phyloP scores from a whole-genome alignment of 2,888 invertebrate genomes.

The Clusia tigrina region DNA sequence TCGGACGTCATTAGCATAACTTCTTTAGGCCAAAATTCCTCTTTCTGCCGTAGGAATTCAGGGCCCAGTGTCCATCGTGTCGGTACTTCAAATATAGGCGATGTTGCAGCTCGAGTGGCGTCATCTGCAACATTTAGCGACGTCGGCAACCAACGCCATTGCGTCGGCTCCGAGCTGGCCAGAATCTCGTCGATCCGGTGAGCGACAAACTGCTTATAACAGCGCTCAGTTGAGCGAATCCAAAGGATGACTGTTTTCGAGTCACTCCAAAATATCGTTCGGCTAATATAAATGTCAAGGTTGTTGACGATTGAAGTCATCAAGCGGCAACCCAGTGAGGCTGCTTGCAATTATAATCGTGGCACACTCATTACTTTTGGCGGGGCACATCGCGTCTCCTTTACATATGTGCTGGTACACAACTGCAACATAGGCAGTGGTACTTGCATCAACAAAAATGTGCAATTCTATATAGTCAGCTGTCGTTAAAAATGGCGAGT shows the following conservation, averaged over 20 bases:
- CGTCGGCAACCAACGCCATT: slow-evolving; percentile 22
- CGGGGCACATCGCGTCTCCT: neutral
- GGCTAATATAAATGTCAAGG: too few species aligned
- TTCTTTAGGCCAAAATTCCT: slow-evolving; percentile 2
- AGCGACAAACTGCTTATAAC: slow-evolving; percentile 23
- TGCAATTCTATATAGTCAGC: too few species aligned
- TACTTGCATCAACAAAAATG: too few species aligned
- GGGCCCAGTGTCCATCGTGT: neutral
- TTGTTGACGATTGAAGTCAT: neutral
- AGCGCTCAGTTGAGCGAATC: slow-evolving; percentile 36
- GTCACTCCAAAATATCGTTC: slow-evolving; percentile 17
- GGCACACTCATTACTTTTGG: slow-evolving; percentile 9
- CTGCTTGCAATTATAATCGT: slow-evolving; percentile 21
- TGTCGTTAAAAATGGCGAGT: too few species aligned
- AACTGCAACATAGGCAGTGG: too few species aligned
- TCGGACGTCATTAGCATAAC: too few species aligned
- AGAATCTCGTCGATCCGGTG: slow-evolving; percentile 27
- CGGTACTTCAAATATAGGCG: neutral
- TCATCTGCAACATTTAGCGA: slow-evolving; percentile 24
- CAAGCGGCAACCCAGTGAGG: too few species aligned
- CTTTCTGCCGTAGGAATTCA: neutral
- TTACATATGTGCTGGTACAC: too few species aligned
- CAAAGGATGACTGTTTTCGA: slow-evolving; percentile 30
- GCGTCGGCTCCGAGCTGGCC: neutral
- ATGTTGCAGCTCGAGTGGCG: slow-evolving; percentile 8